Evolutionary conservation across 2,113 vertebrate species (phyloP).

Genomic region (Monopterus albus): DNA sequence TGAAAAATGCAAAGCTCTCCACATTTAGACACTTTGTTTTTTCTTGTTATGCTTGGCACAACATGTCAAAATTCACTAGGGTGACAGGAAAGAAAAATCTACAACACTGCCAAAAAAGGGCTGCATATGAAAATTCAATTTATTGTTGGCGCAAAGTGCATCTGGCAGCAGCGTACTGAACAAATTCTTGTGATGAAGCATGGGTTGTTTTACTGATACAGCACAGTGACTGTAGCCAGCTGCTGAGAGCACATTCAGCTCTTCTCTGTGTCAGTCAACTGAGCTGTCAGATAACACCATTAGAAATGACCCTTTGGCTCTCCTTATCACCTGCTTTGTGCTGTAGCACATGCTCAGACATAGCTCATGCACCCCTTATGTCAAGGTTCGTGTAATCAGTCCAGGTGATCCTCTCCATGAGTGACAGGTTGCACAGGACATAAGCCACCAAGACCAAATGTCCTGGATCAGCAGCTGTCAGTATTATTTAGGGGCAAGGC

Average conservation of each 20-base stretch:
- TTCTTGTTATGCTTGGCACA: constrained; percentile 42
- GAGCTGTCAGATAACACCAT: neutral
- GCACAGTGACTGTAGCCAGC: neutral
- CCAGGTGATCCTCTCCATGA: constrained; percentile 22
- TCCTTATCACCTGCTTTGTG: constrained; percentile 20
- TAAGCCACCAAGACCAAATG: constrained; percentile 38
- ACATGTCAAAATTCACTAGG: constrained; percentile 31
- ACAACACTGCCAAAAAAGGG: constrained; percentile 13
- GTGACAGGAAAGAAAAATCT: neutral
- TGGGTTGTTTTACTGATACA: neutral
- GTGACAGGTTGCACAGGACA: constrained; percentile 44
- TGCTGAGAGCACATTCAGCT: neutral
- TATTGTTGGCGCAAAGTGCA: constrained; percentile 17
- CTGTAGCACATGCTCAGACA: constrained; percentile 1
- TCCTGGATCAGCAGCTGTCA: constrained; percentile 28
- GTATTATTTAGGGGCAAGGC: constrained; percentile 38
- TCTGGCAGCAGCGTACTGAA: neutral
- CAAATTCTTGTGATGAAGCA: constrained; percentile 4
- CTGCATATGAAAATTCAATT: constrained; percentile 9
- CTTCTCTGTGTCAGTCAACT: constrained; percentile 11
- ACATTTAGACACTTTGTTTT: constrained; percentile 46
- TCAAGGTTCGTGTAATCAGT: constrained; percentile 35
- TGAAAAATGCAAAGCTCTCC: constrained; percentile 50
- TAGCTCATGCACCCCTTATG: neutral
- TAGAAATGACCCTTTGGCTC: constrained; percentile 16